Base-by-base conservation (phyloP, 2,888 invertebrate genomes). In the Zygogramma bicolorata region DNA sequence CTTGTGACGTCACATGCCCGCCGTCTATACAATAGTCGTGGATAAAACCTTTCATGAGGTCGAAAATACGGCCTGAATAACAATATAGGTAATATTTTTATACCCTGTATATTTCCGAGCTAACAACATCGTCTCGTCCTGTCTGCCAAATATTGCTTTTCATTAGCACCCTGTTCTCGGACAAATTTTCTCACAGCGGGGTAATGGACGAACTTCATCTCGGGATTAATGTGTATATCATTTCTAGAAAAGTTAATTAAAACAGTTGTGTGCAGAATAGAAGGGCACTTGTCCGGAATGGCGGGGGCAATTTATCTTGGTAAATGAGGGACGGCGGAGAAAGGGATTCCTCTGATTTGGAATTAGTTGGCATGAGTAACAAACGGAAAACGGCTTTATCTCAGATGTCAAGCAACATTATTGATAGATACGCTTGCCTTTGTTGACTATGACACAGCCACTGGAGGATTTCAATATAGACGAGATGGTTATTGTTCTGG, bases 281-380 rank as follows among this genome's bases (percentile, higher is more conserved):
- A 61, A 69, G 73, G 73, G 62, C 69, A 66, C 65, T 77, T 72
- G 70, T 74, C 68, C 60, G 25, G 31, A 61, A 73, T 46, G 57
- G 65, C 69, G 63, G 76, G 73, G 76, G 76, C 73, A 72, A 77
- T 77, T 76, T 75, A 75, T 77, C 75, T 75, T 69, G 65, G 65
- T 66, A 77, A 77, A 75, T 77, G 77, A 75, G 75, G 77, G 77
- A 73, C 70, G 60, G 73, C 71, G 34, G 18, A 62, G 62, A 71
- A 67, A 71, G 71, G 71, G 71, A 67, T n/a, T 66, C 31, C 31
- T 38, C 72, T 57, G 68, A 73, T 66, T 29, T 68, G 29, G 65
- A 72, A 65, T 72, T 72, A 72, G 65, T 65, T 10, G 34, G 68
- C 42, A 72, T 69, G 72, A 68, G 65, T 71, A 67, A 71, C 71